Percentiles rank a stretch among this genome's conserved stretches.
These are phyloP conservation scores for Stenodema calcarata DNA, from an alignment of 2,888 invertebrate species.

Conservation along the genomic window DNA sequence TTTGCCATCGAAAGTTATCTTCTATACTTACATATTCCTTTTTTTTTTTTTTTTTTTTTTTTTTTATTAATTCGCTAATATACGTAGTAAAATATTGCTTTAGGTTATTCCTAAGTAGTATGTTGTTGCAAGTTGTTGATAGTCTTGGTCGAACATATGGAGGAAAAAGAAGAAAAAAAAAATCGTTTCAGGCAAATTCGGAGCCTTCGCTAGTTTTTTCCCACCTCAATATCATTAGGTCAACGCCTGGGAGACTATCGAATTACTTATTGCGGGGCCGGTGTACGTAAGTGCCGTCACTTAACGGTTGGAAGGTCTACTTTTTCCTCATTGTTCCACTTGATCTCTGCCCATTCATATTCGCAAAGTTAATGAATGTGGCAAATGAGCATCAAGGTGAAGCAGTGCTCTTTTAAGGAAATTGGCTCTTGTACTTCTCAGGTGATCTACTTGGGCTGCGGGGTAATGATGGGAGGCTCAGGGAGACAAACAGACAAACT, in stretches of 20 bases:
- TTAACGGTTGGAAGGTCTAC: not conserved
- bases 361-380: not conserved
- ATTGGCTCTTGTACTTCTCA: not conserved
- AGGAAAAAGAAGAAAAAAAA: not conserved
- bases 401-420: not conserved
- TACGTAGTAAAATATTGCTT: too few relatives aligned
- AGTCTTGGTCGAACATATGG: too few relatives aligned
- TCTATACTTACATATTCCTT: too few relatives aligned
- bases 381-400: conserved; percentile 23
- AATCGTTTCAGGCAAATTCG: not conserved
- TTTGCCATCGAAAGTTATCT: too few relatives aligned
- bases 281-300: not conserved
- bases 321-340: conserved; percentile 23
- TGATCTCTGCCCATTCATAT: conserved; percentile 19
- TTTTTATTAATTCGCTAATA: too few relatives aligned
- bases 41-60: too few relatives aligned
- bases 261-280: not conserved
- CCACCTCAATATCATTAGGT: not conserved
- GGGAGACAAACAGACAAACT: too few relatives aligned
- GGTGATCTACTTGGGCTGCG: not conserved
- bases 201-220: not conserved
- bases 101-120: too few relatives aligned
- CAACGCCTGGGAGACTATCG: not conserved
- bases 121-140: too few relatives aligned
- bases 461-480: too few relatives aligned